These are phyloP conservation scores for Apostichopus californicus DNA, from an alignment of 35 echinoderm and acorn worm genomes.

Conservation along the genomic window DNA sequence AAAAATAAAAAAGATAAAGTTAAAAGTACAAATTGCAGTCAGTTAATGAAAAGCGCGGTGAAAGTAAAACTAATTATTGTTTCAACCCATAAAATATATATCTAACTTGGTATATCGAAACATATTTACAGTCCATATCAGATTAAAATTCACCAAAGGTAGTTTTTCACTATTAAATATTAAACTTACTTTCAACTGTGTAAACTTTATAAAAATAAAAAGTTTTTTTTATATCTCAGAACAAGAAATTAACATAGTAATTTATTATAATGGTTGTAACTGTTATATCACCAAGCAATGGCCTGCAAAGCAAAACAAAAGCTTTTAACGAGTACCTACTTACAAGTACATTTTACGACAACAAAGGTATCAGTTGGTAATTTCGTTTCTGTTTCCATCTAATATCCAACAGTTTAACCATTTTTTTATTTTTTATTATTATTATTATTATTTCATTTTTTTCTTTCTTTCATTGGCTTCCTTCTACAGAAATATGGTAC, in stretches of 20 bases:
- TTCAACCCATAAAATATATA: conserved; percentile 19
- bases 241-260: conserved; percentile 37
- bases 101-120: conserved; percentile 30
- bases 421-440: background rate
- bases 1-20: conserved; percentile 21
- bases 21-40: background rate
- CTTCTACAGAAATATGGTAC: conserved; percentile 22
- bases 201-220: background rate
- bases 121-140: conserved; percentile 15
- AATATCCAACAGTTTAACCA: background rate
- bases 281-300: background rate
- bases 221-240: conserved; percentile 7
- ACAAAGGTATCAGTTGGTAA: background rate
- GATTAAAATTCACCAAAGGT: conserved; percentile 2
- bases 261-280: background rate
- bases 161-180: conserved; percentile 44
- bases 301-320: background rate
- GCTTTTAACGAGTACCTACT: conserved; percentile 6
- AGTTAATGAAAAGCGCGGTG: background rate
- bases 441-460: background rate
- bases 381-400: conserved; percentile 6
- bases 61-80: conserved; percentile 47
- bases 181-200: conserved; percentile 41
- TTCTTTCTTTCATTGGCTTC: background rate
- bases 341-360: conserved; percentile 1